Evolutionary conservation across 1,140 invertebrate species (phyloP).

Genomic region (Pseudomyrmex dendroicus): DNA sequence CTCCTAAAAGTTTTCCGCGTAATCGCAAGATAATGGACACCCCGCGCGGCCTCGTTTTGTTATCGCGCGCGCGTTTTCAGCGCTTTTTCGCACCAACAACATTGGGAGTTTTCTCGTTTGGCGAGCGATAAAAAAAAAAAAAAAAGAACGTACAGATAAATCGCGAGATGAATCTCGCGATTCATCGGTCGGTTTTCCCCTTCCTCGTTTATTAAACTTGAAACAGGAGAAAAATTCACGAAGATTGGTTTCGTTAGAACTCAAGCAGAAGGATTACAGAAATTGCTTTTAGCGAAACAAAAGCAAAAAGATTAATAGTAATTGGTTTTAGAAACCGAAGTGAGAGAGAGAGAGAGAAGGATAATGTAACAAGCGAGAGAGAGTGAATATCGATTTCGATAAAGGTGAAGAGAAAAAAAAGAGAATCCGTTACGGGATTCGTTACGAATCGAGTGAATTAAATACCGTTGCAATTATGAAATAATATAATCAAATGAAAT

Average conservation of each 20-base stretch:
- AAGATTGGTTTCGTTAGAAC: conserved; percentile 25
- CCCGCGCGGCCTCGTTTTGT: conserved; percentile 12
- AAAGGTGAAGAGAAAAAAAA: too few relatives aligned
- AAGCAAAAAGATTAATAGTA: conserved; percentile 7
- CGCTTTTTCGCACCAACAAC: conserved; percentile 3
- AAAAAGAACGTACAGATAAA: conserved; percentile 30
- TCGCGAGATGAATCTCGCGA: neutral
- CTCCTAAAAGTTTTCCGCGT: conserved; percentile 44
- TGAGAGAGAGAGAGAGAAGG: neutral
- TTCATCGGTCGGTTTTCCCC: neutral
- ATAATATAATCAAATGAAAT: too few relatives aligned
- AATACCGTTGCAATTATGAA: too few relatives aligned
- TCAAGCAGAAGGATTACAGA: conserved; percentile 6
- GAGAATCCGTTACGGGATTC: too few relatives aligned
- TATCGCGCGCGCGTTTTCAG: neutral
- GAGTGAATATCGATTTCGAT: too few relatives aligned
- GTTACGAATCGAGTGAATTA: too few relatives aligned
- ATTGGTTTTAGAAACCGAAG: neutral
- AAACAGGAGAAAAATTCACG: neutral
- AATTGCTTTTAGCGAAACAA: neutral
- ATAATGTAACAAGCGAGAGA: too few relatives aligned
- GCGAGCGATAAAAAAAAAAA: conserved; percentile 6
- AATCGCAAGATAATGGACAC: conserved; percentile 41
- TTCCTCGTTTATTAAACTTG: conserved; percentile 1
- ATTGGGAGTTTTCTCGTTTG: conserved; percentile 18